A percentile compares a stretch with the other conserved stretches of the same genome.
Conservation (phyloP, 2,888 invertebrate species). For the Nymphalis polychloros region DNA sequence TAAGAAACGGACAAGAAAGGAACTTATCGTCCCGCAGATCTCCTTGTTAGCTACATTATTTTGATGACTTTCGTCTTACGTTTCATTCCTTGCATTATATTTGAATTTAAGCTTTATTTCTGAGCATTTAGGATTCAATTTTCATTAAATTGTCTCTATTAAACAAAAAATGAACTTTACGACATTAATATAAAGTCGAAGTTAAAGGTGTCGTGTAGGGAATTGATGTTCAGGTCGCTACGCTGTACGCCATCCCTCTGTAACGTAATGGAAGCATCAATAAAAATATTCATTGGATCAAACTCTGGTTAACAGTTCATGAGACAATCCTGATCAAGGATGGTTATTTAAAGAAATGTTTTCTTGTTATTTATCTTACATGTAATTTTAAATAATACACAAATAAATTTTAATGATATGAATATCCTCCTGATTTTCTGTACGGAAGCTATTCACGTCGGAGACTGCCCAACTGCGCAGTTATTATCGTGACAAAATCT, state of each 20-base stretch:
- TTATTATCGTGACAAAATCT: no score
- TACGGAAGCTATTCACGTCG: no score
- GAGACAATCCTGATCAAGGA: slow-evolving; percentile 69
- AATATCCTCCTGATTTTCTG: no score
- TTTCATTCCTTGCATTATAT: slow-evolving; percentile 42
- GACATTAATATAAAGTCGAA: not conserved
- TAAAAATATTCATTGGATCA: slow-evolving; percentile 81
- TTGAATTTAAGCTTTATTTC: slow-evolving; percentile 36
- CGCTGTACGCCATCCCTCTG: slow-evolving; percentile 48
- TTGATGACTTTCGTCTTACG: slow-evolving; percentile 65
- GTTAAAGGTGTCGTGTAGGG: slow-evolving; percentile 4
- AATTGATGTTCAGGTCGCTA: slow-evolving; percentile 41
- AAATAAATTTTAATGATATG: not conserved
- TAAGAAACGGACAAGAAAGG: slow-evolving; percentile 76
- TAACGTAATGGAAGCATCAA: slow-evolving; percentile 71
- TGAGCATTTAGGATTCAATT: slow-evolving; percentile 34
- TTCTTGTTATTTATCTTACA: not conserved
- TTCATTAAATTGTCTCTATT: slow-evolving; percentile 16
- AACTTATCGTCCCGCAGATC: slow-evolving; percentile 72
- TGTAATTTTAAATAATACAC: not conserved
- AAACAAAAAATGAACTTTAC: slow-evolving; percentile 28
- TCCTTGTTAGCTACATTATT: slow-evolving; percentile 59
- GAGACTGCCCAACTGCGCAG: no score
- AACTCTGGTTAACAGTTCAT: slow-evolving; percentile 78
- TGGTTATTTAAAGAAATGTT: slow-evolving; percentile 26